Conservation (phyloP, 2,797 vertebrate species). For the Rhynchonycteris naso region DNA sequence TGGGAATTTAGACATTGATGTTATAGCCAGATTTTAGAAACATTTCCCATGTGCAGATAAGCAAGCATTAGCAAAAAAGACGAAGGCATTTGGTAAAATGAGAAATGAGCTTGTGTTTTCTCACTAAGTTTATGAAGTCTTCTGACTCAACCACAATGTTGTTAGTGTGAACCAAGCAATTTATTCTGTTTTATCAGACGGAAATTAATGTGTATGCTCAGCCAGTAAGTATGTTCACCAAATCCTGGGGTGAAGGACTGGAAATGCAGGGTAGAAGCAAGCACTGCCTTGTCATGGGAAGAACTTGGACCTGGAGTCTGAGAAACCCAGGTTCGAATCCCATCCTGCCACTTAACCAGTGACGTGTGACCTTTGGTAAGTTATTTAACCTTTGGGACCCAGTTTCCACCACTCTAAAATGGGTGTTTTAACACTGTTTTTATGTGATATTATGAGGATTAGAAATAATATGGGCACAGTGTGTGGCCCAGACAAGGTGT, state of each 20-base stretch:
- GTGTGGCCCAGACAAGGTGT: neutral
- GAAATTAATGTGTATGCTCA: neutral
- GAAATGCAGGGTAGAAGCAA: neutral
- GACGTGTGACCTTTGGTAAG: neutral
- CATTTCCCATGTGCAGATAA: constrained; percentile 56
- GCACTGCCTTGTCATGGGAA: neutral
- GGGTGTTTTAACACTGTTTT: neutral
- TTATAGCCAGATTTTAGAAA: constrained; percentile 27
- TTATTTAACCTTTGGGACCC: neutral
- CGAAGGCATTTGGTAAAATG: neutral
- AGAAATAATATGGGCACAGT: neutral
- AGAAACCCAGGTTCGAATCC: neutral
- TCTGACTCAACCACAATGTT: neutral
- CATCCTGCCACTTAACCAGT: neutral
- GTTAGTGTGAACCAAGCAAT: neutral
- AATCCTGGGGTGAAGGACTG: neutral
- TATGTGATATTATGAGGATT: neutral
- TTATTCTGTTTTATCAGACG: neutral
- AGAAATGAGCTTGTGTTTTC: constrained; percentile 23
- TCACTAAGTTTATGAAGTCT: neutral
- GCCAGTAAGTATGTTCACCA: neutral
- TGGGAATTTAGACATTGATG: constrained; percentile 65
- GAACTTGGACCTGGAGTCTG: neutral
- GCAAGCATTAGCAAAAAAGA: constrained; percentile 17
- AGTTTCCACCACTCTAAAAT: neutral